A percentile compares a stretch with the other conserved stretches of the same genome.
These are phyloP conservation scores for Papio anubis DNA, from an alignment of 2,113 vertebrate genomes.

Conservation along the genomic window DNA sequence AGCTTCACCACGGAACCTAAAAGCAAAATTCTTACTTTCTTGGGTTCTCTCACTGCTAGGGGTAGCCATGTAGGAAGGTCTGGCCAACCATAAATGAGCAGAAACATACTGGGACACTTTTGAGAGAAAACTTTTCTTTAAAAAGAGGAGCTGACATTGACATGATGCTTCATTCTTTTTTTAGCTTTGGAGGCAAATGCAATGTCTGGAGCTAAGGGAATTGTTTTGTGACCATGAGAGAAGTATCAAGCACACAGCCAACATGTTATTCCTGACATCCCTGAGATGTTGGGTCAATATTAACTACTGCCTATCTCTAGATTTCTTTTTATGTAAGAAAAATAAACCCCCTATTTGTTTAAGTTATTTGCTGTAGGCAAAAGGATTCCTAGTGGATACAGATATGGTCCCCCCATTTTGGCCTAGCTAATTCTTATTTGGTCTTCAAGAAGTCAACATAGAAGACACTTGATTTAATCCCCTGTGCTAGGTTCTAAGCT, in stretches of 20 bases:
- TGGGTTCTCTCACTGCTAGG: neutral
- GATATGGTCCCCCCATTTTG: neutral
- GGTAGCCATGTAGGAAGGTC: neutral
- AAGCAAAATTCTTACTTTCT: neutral
- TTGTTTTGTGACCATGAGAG: neutral
- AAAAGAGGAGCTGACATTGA: neutral
- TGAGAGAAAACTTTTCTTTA: neutral
- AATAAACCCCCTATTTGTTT: neutral
- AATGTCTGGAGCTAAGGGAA: neutral
- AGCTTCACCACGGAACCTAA: neutral
- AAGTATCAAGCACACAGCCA: neutral
- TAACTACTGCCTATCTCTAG: neutral
- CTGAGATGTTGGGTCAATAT: neutral
- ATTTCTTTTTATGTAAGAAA: neutral
- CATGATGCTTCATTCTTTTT: neutral
- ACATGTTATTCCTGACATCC: neutral
- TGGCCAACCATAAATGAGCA: neutral
- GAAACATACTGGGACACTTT: neutral
- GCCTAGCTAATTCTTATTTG: neutral
- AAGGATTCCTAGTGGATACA: neutral
- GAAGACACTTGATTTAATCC: neutral
- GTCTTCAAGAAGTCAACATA: neutral
- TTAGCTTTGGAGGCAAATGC: neutral
- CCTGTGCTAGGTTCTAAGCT: neutral
- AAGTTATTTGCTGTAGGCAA: neutral